phyloP scores from a whole-genome alignment of 1,140 invertebrate genomes.

The Panonychus citri region DNA sequence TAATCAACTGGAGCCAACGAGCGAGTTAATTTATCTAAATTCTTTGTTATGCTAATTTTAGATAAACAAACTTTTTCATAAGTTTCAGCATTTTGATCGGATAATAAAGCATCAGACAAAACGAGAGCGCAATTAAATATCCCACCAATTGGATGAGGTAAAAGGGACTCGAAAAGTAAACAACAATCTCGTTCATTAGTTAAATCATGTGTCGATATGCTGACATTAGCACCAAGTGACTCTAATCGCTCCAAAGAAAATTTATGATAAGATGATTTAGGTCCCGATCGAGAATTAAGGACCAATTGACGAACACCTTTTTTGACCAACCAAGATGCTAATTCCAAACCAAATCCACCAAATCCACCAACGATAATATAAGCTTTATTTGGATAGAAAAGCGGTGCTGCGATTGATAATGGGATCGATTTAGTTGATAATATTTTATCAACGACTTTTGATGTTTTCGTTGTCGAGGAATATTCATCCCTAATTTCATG shows the following conservation, averaged over 20 bases:
- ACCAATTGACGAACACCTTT: conserved; percentile 60
- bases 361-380: conserved; percentile 70
- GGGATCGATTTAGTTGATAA: background rate
- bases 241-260: conserved; percentile 27
- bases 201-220: conserved; percentile 41
- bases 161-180: conserved; percentile 27
- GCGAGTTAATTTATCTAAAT: conserved; percentile 47
- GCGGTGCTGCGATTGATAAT: conserved; percentile 30
- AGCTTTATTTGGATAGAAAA: conserved; percentile 60
- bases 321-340: conserved; percentile 63
- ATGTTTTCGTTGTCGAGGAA: conserved; percentile 11
- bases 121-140: conserved; percentile 79
- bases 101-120: conserved; percentile 58
- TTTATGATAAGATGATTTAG: conserved; percentile 60
- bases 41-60: conserved; percentile 39
- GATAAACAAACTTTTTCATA: conserved; percentile 40
- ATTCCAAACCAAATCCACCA: conserved; percentile 79
- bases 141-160: conserved; percentile 57
- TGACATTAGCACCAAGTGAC: conserved; percentile 42
- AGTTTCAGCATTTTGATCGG: conserved; percentile 56
- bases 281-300: conserved; percentile 60
- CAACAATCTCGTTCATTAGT: conserved; percentile 38
- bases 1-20: conserved; percentile 48
- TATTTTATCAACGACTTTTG: no score
- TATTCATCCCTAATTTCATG: conserved; percentile 15